Base-by-base conservation (phyloP, 2,888 invertebrate genomes). In the Aquatica leii region DNA sequence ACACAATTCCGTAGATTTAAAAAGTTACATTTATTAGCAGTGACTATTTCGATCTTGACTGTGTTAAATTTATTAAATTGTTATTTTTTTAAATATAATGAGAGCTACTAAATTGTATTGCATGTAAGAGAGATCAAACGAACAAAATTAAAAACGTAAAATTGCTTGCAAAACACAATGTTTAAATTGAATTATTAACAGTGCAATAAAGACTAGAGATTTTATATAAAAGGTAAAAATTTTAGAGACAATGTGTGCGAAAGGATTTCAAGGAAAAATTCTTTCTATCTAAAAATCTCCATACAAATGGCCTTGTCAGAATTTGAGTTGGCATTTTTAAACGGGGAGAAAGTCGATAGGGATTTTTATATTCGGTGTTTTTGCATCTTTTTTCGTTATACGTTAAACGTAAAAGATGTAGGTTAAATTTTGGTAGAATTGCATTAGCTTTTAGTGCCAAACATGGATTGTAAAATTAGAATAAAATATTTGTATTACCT, bases 221-320 rank as follows among this genome's bases (percentile, higher is more conserved):
- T 24, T 24, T 24, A 24, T n/a, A n/a, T 6, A 24, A 24, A 6
- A 24, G 24, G 24, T 24, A 24, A 24, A 24, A 24, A 4, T 24
- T 68, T 61, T 66, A 68, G 70, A 71, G 71, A 73, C 72, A 70
- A 69, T 70, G 66, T 68, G 69, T 63, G 70, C 72, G 53, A 71
- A 71, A 73, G 69, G 65, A 65, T 66, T 20, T 46, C 17, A 20
- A 59, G 55, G 51, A 69, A 68, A n/a, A 74, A 71, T 73, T 74
- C 69, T 71, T 69, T 74, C 70, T 68, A 68, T 37, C 59, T 49
- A 68, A 68, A 73, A 76, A 76, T 76, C 73, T 76, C 74, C 76
- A 76, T 77, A 77, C 74, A 77, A 76, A 77, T 77, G 73, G 75
- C 69, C 73, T 74, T 75, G 73, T 73, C 71, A 71, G 74, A 73